Evolutionary conservation across 2,888 invertebrate genomes (phyloP).

Genomic region (Congeria kusceri): DNA sequence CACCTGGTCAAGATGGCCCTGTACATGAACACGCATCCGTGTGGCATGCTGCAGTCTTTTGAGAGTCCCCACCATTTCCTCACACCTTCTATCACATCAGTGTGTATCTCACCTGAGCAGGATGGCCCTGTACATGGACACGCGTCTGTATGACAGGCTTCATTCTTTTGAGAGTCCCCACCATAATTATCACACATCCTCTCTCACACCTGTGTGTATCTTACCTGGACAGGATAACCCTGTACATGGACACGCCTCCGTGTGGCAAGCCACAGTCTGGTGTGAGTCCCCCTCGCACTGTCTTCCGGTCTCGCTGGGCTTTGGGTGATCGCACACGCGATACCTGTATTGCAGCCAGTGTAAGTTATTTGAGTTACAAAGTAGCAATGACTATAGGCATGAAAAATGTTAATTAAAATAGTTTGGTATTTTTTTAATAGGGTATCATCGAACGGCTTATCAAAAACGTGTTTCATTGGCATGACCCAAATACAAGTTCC

Average conservation of each 20-base stretch:
- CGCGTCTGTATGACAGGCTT: conserved; percentile 29
- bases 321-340: conserved; percentile 45
- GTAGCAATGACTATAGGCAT: too few species aligned
- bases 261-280: conserved; percentile 31
- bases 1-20: conserved; percentile 50
- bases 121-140: conserved; percentile 45
- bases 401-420: too few species aligned
- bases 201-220: not conserved
- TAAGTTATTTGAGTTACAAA: too few species aligned
- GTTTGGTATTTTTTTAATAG: too few species aligned
- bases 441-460: too few species aligned
- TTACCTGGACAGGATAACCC: conserved; percentile 52
- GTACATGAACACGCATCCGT: conserved; percentile 40
- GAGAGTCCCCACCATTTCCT: conserved; percentile 28
- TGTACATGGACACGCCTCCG: conserved; percentile 39
- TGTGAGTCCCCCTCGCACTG: conserved; percentile 29
- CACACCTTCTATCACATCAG: too few species aligned
- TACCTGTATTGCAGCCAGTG: too few species aligned
- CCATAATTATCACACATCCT: too few species aligned
- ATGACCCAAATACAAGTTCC: too few species aligned
- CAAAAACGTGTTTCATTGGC: too few species aligned
- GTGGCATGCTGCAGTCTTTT: conserved; percentile 31
- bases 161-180: conserved; percentile 21
- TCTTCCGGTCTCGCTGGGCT: conserved; percentile 38
- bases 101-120: conserved; percentile 56